Evolutionary conservation across 2,888 invertebrate species (phyloP), one percentile per base, ranked within the genome.

Genomic region (Apotomis betuletana): DNA sequence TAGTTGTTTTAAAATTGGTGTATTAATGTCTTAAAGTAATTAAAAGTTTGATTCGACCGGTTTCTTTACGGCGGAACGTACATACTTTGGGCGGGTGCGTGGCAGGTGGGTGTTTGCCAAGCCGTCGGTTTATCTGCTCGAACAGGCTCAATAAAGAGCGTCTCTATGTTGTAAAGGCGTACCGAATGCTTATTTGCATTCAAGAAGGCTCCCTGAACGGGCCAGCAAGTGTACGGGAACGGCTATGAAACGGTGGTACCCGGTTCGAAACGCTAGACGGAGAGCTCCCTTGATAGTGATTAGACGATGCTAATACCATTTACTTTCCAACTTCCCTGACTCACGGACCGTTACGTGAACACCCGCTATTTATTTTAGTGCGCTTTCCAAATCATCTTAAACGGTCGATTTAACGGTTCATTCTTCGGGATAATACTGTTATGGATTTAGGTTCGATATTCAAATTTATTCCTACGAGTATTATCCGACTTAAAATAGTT

Each of bases 271-370:
- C 84, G 81, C 85, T 85, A 88, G 87, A 88, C 85, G 80, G 81
- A 92, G 81, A 81, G 90, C 90, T 92, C 92, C 92, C 92, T 81
- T 84, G 92, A 85, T 86, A 89, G 92, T 91, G 91, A 93, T 93
- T 92, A 92, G 88, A 88, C 90, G 88, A 89, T 90, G 90, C 90
- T 92, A 92, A 92, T 93, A 91, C 89, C 92, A 90, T 92, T 92
- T 91, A 92, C 91, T 91, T 91, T 90, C 88, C 85, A 89, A 90
- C 90, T 90, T 92, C 85, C 87, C 88, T 88, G 88, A 87, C 88
- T 90, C 88, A 87, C 89, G 88, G 86, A 87, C 89, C 90, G 90
- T 90, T 89, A 89, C 87, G 81, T 80, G 88, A 90, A 88, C 86
- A 84, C 87, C 83, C 78, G 83, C 87, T 89, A 89, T 91, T 91